Conservation (phyloP, 2,113 vertebrate species). For the Anser cygnoides region DNA sequence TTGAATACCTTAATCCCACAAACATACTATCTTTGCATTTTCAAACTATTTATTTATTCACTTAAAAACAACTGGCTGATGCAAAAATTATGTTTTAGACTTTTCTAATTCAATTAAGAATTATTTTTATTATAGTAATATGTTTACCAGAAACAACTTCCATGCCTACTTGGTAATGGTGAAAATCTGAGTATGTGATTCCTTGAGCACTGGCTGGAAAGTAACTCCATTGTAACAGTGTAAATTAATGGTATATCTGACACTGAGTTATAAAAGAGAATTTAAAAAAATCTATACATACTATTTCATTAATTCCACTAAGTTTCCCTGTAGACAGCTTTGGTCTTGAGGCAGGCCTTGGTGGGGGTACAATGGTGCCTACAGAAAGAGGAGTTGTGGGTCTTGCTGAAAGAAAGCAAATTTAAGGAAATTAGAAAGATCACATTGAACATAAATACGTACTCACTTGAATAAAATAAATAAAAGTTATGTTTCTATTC, state of each 20-base stretch:
- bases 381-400: slow-evolving; percentile 89
- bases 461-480: not conserved
- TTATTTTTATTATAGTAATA: not conserved
- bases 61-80: not conserved
- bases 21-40: not conserved
- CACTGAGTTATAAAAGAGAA: not conserved
- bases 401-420: slow-evolving; percentile 81
- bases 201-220: not conserved
- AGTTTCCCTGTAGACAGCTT: slow-evolving; percentile 91
- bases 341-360: slow-evolving; percentile 93
- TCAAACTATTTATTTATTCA: not conserved
- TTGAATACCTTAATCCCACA: not conserved
- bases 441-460: not conserved
- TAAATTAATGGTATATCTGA: not conserved
- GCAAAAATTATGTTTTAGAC: not conserved
- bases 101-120: not conserved
- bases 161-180: not conserved
- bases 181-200: not conserved
- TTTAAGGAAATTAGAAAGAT: slow-evolving; percentile 35
- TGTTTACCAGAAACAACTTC: not conserved
- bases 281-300: slow-evolving; percentile 72
- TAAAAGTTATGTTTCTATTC: not conserved
- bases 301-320: slow-evolving; percentile 95
- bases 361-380: slow-evolving; percentile 90
- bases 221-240: not conserved